Evolutionary conservation across 1,140 invertebrate genomes (phyloP), one percentile per base, ranked within the genome.

Genomic region (Lethrus apterus): DNA sequence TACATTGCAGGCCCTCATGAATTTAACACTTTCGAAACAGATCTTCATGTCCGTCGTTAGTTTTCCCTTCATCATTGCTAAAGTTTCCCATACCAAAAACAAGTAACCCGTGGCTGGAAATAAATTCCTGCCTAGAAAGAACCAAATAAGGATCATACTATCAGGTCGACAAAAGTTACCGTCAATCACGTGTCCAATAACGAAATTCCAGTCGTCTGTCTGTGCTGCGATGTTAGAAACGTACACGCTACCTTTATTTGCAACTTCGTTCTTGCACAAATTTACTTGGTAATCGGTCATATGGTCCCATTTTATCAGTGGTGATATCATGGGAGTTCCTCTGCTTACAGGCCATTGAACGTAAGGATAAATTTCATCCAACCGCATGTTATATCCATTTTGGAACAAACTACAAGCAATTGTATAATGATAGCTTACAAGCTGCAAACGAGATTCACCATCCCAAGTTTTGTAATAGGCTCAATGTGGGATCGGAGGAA

Each of bases 71-170:
- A 90, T 78, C 65, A 86, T 79, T 11, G 84, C 85, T 14, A 95
- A 61, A 1, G 88, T 87, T 64, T 90, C 86, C 93, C 93, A 96
- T 0, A 87, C 87, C 10, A 95, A 67, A 3, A 80, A 67, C 44
- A 89, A 57, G 60, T 87, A 98, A 17, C 89, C 90, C 7, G 92
- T 93, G 0, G 91, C 92, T 2, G 93, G 93, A 49, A 89, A 84
- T 0, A 96, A 62, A 51, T 88, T 84, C 55, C 91, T 79, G 1
- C 84, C 85, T 77, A 43, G 20, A 64, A 55, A 19, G 7, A 11
- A 26, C 9, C 3, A 41, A 40, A 42, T 23, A 18, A 15, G 26
- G 9, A 24, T 15, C 5, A 21, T 33, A 11, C 19, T 17, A 11
- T 13, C 11, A 43, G 7, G 13, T 13, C 8, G 17, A 26, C 9